Base-by-base conservation (phyloP, 2,113 vertebrate species). In the Trematomus loennbergii region DNA sequence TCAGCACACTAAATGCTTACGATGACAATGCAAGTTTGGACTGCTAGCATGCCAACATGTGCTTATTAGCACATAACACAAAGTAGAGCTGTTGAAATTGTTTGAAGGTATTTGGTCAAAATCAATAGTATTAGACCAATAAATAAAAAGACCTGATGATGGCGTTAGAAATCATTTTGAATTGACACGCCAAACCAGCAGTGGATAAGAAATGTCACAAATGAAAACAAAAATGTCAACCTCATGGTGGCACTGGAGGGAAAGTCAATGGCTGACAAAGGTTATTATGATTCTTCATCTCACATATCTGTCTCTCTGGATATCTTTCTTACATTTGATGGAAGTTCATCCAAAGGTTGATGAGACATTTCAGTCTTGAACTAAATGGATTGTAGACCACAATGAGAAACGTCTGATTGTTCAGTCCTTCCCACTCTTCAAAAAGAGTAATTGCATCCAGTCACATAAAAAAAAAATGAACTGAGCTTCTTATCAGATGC, bases 401-500 rank as follows among this genome's bases (percentile, higher is more conserved):
- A 29, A 29, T 29, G 45, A 71, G 36, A 20, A 64, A 49, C 57
- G 2, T 58, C 17, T 66, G 29, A 45, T 72, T 25, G 25, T 60
- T 49, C 15, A 0, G 7, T 82, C 59, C 13, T 50, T 13, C 20
- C 36, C 53, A 33, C 60, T 53, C 43, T 36, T 58, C 58, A 63
- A 48, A 70, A 69, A 79, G n/a, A 50, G 48, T 63, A 53, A 74
- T 33, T 75, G 50, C 52, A 80, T 6, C 50, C 22, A 70, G 77
- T 80, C 86, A 80, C 52, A 72, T 63, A 52, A 72, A 79, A 75
- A 75, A 8, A 8, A 57, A 57, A 72, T 65, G 72, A 84, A 61
- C 45, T 53, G 61, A 85, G 71, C 9, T 13, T 77, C 77, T 88
- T 84, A 87, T 88, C 84, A 84, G 86, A 83, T 67, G 70, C 53